Percentiles rank a stretch among this genome's conserved stretches.
Evolutionary conservation across 2,888 invertebrate species (phyloP).

Genomic region (Mylabris sibirica): DNA sequence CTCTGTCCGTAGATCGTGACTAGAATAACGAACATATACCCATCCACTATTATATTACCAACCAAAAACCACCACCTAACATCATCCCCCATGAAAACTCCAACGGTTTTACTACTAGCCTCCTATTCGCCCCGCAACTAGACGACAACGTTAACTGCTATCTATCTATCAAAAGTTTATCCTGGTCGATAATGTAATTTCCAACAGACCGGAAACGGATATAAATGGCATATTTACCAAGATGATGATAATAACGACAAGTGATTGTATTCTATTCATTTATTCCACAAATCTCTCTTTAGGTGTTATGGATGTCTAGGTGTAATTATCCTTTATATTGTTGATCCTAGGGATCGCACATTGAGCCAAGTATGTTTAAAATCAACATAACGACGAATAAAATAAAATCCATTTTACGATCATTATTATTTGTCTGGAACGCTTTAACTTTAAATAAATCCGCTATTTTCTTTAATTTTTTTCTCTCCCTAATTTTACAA

Average conservation of each 20-base stretch:
- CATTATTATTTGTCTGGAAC: neutral
- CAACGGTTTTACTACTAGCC: no score
- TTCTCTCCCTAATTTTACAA: neutral
- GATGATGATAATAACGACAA: conserved; percentile 34
- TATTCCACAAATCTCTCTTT: neutral
- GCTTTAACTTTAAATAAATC: neutral
- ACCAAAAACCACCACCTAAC: neutral
- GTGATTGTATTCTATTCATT: conserved; percentile 23
- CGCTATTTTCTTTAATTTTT: neutral
- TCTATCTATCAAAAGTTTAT: conserved; percentile 55
- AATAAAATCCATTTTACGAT: neutral
- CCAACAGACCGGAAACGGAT: conserved; percentile 43
- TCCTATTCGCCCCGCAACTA: no score
- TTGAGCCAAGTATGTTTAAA: neutral
- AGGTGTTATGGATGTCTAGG: neutral
- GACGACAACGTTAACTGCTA: conserved; percentile 40
- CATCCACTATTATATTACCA: conserved; percentile 5
- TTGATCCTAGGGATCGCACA: neutral
- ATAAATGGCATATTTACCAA: conserved; percentile 42
- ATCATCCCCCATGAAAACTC: neutral
- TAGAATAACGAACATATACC: conserved; percentile 43
- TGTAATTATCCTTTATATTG: neutral
- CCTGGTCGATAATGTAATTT: conserved; percentile 53
- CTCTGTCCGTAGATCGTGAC: conserved; percentile 41
- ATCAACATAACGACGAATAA: neutral